These are phyloP conservation scores for Porites cylindrica DNA, from an alignment of 92 coral and sea anemone genomes.

Conservation along the genomic window DNA sequence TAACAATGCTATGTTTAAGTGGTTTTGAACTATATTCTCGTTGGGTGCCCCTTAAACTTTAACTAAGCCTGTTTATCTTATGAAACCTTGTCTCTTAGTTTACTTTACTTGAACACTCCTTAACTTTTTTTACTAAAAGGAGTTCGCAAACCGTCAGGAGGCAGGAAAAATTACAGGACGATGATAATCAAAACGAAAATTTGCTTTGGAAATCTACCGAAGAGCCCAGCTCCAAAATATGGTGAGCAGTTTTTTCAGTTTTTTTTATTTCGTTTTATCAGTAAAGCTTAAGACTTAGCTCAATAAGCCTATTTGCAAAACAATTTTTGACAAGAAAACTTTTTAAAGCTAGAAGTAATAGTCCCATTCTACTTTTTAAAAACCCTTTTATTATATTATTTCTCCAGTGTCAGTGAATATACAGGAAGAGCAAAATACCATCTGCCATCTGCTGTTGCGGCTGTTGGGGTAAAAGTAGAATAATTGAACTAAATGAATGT, in stretches of 20 bases:
- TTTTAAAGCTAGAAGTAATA: too few relatives aligned
- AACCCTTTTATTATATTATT: not conserved
- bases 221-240: not conserved
- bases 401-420: constrained; percentile 19
- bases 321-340: too few relatives aligned
- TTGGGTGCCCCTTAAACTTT: too few relatives aligned
- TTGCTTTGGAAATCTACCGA: not conserved
- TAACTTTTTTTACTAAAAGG: constrained; percentile 8
- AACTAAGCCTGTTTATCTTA: too few relatives aligned
- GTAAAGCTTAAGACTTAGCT: not conserved
- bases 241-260: not conserved
- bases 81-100: too few relatives aligned
- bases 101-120: too few relatives aligned
- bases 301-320: not conserved
- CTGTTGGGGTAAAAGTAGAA: constrained; percentile 25
- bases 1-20: too few relatives aligned
- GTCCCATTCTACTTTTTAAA: too few relatives aligned
- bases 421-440: not conserved
- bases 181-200: constrained; percentile 3
- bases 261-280: not conserved
- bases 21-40: too few relatives aligned
- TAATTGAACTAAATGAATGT: too few relatives aligned
- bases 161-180: constrained; percentile 4
- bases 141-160: constrained; percentile 80
- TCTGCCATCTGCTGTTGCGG: not conserved